A percentile compares a stretch with the other conserved stretches of the same genome.
Conservation (phyloP, 2,888 invertebrate species). For the Coenonympha glycerion region DNA sequence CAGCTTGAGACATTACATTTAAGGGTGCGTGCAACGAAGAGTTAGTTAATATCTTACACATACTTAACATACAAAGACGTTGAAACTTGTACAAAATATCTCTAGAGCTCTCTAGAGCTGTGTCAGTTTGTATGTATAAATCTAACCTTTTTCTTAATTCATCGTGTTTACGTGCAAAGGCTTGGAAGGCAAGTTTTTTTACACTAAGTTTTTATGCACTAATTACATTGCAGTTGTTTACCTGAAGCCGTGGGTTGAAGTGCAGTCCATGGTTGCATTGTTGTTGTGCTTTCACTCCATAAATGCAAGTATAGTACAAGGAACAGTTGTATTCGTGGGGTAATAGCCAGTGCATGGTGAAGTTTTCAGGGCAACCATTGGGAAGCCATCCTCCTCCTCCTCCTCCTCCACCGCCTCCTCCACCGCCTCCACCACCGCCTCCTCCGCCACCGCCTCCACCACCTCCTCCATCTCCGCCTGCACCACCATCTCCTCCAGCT, state of each 20-base stretch:
- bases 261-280: constrained; percentile 18
- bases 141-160: too few species aligned
- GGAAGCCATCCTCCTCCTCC: constrained; percentile 3
- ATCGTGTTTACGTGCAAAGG: too few species aligned
- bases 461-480: not conserved
- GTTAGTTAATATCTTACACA: too few species aligned
- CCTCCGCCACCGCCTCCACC: not conserved
- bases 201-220: too few species aligned
- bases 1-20: too few species aligned
- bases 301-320: constrained; percentile 41
- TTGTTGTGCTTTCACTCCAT: constrained; percentile 34
- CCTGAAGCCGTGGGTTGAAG: constrained; percentile 23
- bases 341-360: constrained; percentile 32
- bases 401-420: not conserved
- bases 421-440: not conserved
- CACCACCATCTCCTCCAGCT: not conserved
- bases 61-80: too few species aligned
- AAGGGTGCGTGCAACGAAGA: too few species aligned
- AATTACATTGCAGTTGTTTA: too few species aligned
- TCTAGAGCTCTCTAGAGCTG: too few species aligned
- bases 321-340: constrained; percentile 40
- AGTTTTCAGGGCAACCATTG: constrained; percentile 38
- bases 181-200: too few species aligned
- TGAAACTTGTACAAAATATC: too few species aligned
- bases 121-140: too few species aligned